phyloP scores from a whole-genome alignment of 2,113 vertebrate genomes.

The Asarcornis scutulata region DNA sequence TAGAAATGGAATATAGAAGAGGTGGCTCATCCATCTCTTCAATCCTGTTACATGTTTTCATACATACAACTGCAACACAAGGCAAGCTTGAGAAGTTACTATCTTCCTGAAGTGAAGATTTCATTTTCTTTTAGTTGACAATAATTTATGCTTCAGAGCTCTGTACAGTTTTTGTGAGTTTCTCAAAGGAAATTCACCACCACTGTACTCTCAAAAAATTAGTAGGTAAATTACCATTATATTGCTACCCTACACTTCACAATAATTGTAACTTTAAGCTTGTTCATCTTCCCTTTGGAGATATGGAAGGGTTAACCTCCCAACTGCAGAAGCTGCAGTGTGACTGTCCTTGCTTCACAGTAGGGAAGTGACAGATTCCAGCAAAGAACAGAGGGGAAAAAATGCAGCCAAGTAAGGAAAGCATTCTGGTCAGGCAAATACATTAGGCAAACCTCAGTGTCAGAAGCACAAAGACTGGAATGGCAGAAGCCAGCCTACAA shows the following conservation, averaged over 20 bases:
- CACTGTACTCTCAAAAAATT: neutral
- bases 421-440: slow-evolving; percentile 1
- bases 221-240: neutral
- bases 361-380: slow-evolving; percentile 24
- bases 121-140: neutral
- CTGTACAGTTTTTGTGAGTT: neutral
- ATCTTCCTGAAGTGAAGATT: neutral
- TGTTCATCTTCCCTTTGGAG: neutral
- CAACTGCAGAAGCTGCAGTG: neutral
- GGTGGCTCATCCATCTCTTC: neutral
- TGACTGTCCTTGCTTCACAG: slow-evolving; percentile 38
- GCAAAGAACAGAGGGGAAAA: neutral
- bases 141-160: neutral
- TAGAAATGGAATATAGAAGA: neutral
- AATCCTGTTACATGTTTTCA: neutral
- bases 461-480: neutral
- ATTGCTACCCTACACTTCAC: rapidly evolving
- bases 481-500: neutral
- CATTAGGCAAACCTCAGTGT: slow-evolving; percentile 10
- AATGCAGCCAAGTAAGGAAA: slow-evolving; percentile 45
- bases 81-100: neutral
- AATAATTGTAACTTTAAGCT: neutral
- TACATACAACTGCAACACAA: neutral
- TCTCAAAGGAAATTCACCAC: neutral
- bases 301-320: neutral